Base-by-base conservation (phyloP, 2,888 invertebrate genomes). In the Autographa gamma region DNA sequence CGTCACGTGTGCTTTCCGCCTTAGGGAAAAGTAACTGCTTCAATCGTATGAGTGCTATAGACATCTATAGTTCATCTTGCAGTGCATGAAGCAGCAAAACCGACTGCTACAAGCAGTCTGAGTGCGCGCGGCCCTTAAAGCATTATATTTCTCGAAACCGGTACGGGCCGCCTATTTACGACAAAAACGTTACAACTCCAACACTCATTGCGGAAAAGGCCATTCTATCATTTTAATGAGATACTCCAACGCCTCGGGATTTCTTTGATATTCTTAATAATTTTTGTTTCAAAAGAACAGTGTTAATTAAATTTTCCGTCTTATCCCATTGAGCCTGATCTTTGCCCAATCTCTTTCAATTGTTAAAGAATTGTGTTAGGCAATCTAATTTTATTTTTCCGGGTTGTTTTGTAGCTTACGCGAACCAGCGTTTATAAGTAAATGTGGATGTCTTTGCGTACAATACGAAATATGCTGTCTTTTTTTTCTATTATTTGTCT, bases 251-350 rank as follows among this genome's bases (percentile, higher is more conserved):
- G 31, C 70, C 77, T 69, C 38, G 48, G 38, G 34, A 69, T 54
- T 68, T 60, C 41, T 73, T 76, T 80, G 66, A 76, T 67, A 75
- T 59, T 69, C 61, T 73, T 76, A 69, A 73, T 66, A 63, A 73
- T 69, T 73, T 69, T 76, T 60, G 60, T 73, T 73, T 64, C 56
- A 68, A 78, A 75, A 66, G 72, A 67, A 67, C 76, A 73, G 62
- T 79, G 73, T 71, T 80, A 79, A 79, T 79, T 79, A 79, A 79
- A 80, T 79, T 73, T 68, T 68, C 71, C 62, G 66, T 59, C 58
- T 73, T 64, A 69, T 76, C 31, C 67, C 73, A 76, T 79, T 73
- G 68, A 66, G 70, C 61, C 48, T 66, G 68, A 76, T 79, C 76
- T 75, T 69, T 63, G 65, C 63, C 63, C 60, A 74, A 79, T 74